Evolutionary conservation across 2,888 invertebrate genomes (phyloP).

Genomic region (Pachliopta kotzebuea): DNA sequence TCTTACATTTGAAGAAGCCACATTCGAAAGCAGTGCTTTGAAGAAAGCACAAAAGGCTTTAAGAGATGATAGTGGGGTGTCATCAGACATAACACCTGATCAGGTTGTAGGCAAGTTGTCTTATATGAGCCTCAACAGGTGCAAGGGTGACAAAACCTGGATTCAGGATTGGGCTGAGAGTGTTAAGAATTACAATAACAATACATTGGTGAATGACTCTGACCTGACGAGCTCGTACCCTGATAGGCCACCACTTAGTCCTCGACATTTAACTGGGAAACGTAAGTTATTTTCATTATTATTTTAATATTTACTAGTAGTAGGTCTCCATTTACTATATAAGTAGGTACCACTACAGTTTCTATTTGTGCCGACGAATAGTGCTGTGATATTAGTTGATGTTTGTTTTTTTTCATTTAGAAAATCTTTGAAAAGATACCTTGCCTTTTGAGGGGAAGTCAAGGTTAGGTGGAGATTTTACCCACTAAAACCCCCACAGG

Average conservation of each 20-base stretch:
- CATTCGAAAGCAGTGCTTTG: conserved; percentile 67
- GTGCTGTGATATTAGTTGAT: no score
- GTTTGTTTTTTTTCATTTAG: no score
- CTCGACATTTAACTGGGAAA: conserved; percentile 58
- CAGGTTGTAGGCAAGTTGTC: conserved; percentile 68
- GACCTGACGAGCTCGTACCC: conserved; percentile 43
- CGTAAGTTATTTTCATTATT: conserved; percentile 50
- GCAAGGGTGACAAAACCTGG: conserved; percentile 80
- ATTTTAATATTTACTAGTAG: no score
- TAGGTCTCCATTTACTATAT: no score
- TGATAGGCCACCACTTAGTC: conserved; percentile 67
- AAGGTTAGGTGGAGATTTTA: no score
- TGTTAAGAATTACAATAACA: conserved; percentile 76
- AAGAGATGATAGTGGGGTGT: conserved; percentile 52
- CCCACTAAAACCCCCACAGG: no score
- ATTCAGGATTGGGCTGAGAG: conserved; percentile 84
- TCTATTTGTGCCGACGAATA: no score
- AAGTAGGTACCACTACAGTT: no score
- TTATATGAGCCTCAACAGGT: conserved; percentile 69
- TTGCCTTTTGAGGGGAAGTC: no score
- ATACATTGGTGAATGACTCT: conserved; percentile 50
- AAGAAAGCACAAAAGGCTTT: conserved; percentile 63
- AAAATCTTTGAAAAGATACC: no score
- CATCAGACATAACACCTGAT: conserved; percentile 54
- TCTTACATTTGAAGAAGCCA: conserved; percentile 46